These are phyloP conservation scores for Monarcha castaneiventris DNA, from an alignment of 2,113 vertebrate species.

Conservation along the genomic window DNA sequence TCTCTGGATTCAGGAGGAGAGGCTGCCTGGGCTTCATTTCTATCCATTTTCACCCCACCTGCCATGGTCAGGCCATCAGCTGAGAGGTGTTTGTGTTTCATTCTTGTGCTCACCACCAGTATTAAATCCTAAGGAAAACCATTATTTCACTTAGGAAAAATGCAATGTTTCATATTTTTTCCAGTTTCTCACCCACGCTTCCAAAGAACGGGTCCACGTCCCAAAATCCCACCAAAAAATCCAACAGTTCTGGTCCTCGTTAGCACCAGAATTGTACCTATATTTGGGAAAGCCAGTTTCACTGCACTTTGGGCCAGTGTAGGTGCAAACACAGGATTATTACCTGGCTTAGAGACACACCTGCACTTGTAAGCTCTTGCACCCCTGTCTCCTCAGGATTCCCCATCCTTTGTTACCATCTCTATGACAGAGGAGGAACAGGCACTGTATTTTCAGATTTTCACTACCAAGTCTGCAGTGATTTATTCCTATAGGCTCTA, in stretches of 20 bases:
- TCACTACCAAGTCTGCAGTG: not conserved
- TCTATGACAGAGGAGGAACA: not conserved
- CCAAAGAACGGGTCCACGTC: not conserved
- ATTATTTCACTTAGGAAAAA: not conserved
- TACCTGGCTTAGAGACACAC: not conserved
- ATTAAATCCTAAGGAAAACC: not conserved
- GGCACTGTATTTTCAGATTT: constrained; percentile 47
- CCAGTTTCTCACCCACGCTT: not conserved
- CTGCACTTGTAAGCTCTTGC: not conserved
- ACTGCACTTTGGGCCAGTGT: not conserved
- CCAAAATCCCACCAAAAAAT: not conserved
- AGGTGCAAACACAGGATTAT: not conserved
- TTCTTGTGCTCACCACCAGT: not conserved
- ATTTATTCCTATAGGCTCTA: constrained; percentile 35
- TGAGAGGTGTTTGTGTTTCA: not conserved
- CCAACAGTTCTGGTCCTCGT: not conserved
- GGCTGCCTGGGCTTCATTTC: not conserved
- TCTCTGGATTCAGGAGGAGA: not conserved
- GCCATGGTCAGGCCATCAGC: not conserved
- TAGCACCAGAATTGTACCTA: not conserved
- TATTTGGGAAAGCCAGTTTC: not conserved
- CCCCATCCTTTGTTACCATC: not conserved
- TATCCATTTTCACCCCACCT: not conserved
- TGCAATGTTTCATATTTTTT: not conserved
- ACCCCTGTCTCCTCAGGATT: not conserved